phyloP scores from a whole-genome alignment of 2,797 vertebrate species.

The Phoebastria nigripes region DNA sequence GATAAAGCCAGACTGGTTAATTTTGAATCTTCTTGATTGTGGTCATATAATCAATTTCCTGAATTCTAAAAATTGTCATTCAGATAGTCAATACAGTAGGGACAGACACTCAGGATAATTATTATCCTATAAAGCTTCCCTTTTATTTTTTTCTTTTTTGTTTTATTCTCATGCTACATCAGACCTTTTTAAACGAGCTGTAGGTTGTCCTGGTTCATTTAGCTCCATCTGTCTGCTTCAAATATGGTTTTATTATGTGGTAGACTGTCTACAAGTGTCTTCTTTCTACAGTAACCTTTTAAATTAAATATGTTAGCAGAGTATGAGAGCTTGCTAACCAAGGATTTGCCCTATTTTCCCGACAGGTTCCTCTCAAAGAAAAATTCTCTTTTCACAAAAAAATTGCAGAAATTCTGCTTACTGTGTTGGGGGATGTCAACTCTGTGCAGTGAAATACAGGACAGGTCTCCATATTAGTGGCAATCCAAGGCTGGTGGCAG shows the following conservation, averaged over 20 bases:
- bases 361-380: background rate
- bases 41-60: background rate
- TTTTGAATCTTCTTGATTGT: background rate
- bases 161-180: background rate
- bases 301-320: background rate
- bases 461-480: background rate
- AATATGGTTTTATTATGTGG: background rate
- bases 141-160: background rate
- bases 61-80: background rate
- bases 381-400: background rate
- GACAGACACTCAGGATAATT: background rate
- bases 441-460: background rate
- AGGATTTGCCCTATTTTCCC: background rate
- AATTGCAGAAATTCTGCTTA: background rate
- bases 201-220: conserved; percentile 13
- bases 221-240: conserved; percentile 10
- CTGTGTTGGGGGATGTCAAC: rapidly evolving
- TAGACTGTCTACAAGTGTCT: background rate
- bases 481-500: background rate
- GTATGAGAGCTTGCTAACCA: background rate
- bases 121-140: background rate
- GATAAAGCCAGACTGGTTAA: background rate
- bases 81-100: background rate
- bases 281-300: background rate
- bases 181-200: background rate